Evolutionary conservation across 1,140 invertebrate genomes (phyloP).

Genomic region (Drosophila rufa): DNA sequence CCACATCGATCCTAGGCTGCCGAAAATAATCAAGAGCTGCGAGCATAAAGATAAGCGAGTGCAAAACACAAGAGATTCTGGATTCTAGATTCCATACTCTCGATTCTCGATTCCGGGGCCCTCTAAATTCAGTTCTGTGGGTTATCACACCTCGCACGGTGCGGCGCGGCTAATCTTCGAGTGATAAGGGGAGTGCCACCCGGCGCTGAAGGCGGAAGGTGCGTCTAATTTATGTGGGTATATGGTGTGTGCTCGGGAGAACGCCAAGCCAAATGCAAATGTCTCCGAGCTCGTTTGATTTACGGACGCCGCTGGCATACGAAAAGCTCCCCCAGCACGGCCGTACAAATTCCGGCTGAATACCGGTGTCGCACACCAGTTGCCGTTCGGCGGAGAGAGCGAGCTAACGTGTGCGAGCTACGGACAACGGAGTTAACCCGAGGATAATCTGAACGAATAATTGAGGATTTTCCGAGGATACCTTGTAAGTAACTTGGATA

Average conservation of each 20-base stretch:
- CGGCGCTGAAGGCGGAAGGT: slow-evolving; percentile 38
- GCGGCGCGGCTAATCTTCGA: slow-evolving; percentile 23
- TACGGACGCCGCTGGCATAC: slow-evolving; percentile 42
- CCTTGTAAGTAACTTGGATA: neutral
- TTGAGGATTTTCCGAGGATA: neutral
- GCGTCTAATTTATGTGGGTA: slow-evolving; percentile 51
- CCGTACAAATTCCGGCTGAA: slow-evolving; percentile 40
- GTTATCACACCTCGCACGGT: slow-evolving; percentile 27
- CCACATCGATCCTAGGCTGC: slow-evolving; percentile 4
- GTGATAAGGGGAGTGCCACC: slow-evolving; percentile 48
- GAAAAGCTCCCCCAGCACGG: slow-evolving; percentile 22
- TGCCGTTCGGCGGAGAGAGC: slow-evolving; percentile 29
- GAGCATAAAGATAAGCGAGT: slow-evolving; percentile 38
- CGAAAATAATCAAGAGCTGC: slow-evolving; percentile 10
- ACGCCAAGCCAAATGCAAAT: slow-evolving; percentile 32
- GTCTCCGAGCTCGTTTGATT: slow-evolving; percentile 29
- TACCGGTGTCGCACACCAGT: slow-evolving; percentile 20
- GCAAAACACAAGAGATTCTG: slow-evolving; percentile 10
- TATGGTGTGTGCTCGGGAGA: neutral
- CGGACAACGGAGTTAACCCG: neutral
- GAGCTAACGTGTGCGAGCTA: slow-evolving; percentile 22
- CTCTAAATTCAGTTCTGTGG: slow-evolving; percentile 8
- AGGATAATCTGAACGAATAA: neutral
- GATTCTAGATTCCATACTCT: slow-evolving; percentile 3
- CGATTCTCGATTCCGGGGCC: neutral